A percentile compares a stretch with the other conserved stretches of the same genome.
phyloP scores from a whole-genome alignment of 2,888 invertebrate genomes.

The Eupithecia exiguata region DNA sequence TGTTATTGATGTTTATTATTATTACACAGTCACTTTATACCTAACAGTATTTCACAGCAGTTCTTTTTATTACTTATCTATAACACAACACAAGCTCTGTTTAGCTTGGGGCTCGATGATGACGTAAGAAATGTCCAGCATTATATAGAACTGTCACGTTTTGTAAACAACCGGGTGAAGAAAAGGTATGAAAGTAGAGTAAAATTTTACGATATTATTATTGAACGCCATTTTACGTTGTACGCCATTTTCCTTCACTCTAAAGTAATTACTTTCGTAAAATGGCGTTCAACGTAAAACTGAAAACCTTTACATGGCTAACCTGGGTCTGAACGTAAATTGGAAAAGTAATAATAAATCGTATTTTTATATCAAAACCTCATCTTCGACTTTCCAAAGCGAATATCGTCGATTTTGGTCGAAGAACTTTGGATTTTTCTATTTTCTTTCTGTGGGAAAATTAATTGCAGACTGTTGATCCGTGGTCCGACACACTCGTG shows the following conservation, averaged over 20 bases:
- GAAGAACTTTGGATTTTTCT: neutral
- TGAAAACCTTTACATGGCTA: neutral
- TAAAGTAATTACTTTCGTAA: too few species aligned
- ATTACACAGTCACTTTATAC: too few species aligned
- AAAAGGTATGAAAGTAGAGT: neutral
- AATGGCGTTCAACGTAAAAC: neutral
- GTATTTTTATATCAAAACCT: conserved; percentile 26
- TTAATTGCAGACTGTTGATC: neutral
- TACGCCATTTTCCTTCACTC: too few species aligned
- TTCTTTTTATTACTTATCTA: too few species aligned
- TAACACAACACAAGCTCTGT: too few species aligned
- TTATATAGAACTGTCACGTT: too few species aligned
- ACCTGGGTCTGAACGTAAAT: conserved; percentile 25
- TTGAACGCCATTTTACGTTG: too few species aligned
- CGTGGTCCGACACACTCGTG: neutral
- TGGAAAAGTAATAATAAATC: conserved; percentile 37
- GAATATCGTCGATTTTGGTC: conserved; percentile 11
- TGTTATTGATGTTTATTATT: too few species aligned
- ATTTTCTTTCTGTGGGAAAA: neutral
- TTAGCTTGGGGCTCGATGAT: too few species aligned
- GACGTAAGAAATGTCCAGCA: too few species aligned
- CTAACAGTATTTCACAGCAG: too few species aligned
- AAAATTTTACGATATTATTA: too few species aligned
- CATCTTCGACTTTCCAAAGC: conserved; percentile 25
- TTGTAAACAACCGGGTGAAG: neutral